A percentile compares a stretch with the other conserved stretches of the same genome.
Conservation (phyloP, 2,113 vertebrate genomes). For the Panurus biarmicus region DNA sequence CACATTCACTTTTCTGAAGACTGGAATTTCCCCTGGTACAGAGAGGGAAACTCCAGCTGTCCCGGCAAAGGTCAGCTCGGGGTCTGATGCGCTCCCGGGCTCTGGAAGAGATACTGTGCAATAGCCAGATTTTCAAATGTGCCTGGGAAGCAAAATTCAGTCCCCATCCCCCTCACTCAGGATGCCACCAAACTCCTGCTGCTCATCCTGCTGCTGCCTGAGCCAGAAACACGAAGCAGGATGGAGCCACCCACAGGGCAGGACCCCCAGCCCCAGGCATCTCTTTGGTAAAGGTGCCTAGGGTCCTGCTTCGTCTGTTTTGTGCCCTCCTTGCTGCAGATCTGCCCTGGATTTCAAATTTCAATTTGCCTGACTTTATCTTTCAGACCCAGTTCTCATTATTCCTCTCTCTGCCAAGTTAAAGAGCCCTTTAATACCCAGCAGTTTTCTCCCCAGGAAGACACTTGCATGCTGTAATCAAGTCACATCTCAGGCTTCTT, state of each 20-base stretch:
- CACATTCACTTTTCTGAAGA: neutral
- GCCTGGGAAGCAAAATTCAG: neutral
- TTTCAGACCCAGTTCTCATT: neutral
- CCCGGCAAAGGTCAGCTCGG: neutral
- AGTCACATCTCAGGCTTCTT: constrained; percentile 43
- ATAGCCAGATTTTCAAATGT: neutral
- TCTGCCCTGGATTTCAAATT: neutral
- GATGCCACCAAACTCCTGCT: neutral
- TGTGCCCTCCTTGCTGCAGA: neutral
- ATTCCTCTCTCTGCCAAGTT: neutral
- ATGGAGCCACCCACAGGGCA: neutral
- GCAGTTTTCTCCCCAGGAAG: constrained; percentile 30
- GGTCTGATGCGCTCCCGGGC: neutral
- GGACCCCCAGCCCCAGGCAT: neutral
- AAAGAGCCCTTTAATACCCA: neutral
- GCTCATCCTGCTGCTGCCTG: neutral
- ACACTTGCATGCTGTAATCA: neutral
- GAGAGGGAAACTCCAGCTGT: neutral
- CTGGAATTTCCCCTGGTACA: neutral
- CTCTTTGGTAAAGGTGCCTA: neutral
- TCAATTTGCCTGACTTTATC: neutral
- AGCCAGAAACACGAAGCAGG: neutral
- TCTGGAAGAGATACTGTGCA: neutral
- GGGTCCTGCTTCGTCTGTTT: neutral
- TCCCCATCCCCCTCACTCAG: neutral